Evolutionary conservation across 2,797 vertebrate species (phyloP).

Genomic region (Ctenochaetus hawaiiensis): DNA sequence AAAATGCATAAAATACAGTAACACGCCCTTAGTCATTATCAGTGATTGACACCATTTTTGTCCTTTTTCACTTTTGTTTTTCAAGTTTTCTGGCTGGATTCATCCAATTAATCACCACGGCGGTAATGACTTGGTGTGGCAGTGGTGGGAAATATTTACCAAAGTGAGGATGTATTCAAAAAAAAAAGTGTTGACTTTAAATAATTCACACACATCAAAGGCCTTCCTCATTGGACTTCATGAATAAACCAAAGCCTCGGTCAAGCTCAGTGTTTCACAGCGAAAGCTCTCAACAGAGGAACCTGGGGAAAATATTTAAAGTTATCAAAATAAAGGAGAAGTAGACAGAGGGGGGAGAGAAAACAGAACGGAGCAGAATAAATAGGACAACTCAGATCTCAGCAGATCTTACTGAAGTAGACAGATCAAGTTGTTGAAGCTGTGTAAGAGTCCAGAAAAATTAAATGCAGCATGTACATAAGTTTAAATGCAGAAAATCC

Average conservation of each 20-base stretch:
- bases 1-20: neutral
- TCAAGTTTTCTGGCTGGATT: constrained; percentile 18
- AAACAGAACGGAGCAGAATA: constrained; percentile 18
- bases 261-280: constrained; percentile 69
- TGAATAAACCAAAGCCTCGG: constrained; percentile 80
- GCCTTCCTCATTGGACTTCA: constrained; percentile 77
- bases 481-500: no score
- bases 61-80: neutral
- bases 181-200: constrained; percentile 71
- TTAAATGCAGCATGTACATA: constrained; percentile 36
- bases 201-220: constrained; percentile 83
- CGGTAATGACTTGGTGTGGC: constrained; percentile 18
- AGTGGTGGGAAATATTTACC: constrained; percentile 56
- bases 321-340: constrained; percentile 61
- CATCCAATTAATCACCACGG: constrained; percentile 3
- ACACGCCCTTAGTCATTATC: neutral
- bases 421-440: constrained; percentile 43
- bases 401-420: constrained; percentile 15
- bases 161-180: constrained; percentile 68
- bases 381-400: constrained; percentile 52
- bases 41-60: constrained; percentile 3
- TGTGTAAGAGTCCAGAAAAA: constrained; percentile 42
- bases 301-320: constrained; percentile 59
- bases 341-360: constrained; percentile 19
- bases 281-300: constrained; percentile 57